Base-by-base conservation (phyloP, 2,888 invertebrate genomes). In the Linyphia triangularis region DNA sequence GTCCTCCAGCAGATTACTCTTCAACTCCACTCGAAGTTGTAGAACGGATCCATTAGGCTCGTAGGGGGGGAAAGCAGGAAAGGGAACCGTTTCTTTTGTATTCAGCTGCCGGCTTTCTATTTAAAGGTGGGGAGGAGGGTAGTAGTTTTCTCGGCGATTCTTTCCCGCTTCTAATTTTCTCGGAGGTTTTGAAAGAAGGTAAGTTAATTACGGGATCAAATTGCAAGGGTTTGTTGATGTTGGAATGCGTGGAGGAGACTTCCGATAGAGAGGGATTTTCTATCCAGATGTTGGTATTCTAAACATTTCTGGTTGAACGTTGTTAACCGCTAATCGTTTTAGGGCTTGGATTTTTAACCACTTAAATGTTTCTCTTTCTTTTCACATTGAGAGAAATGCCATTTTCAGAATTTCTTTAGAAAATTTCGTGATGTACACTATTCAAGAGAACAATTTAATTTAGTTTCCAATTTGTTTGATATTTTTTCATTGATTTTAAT, bases 141-240 rank as follows among this genome's bases (percentile, higher is more conserved):
- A n/a, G n/a, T n/a, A n/a, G n/a, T n/a, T 33, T 72, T 28, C 51
- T 10, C 40, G n/a, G 16, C 37, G 28, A 72, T 59, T 81, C 67
- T 37, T 75, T 75, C 51, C 26, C 24, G 26, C 61, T 26, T 10
- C 22, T 37, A 5, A 59, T 33, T 51, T 33, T 19, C 13, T 59
- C 16, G 0, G 16, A n/a, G 69, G 33, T 57, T 81, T 69, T 63
- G 28, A 72, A 37, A 33, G 63, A 63, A 61, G 61, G 40, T 69
- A 72, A 82, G 82, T 63, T 82, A 82, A 82, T 82, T 82, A 82
- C 33, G 22, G 61, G 82, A 82, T 70, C 70, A 72, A 72, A 82
- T 70, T 72, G 40, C 72, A 22, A 16, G 57, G 72, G 57, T 51
- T 13, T 51, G 51, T 81, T 81, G 33, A 30, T 77, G 65, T 67